phyloP scores from a whole-genome alignment of 2,113 vertebrate species.

The Archilochus colubris region DNA sequence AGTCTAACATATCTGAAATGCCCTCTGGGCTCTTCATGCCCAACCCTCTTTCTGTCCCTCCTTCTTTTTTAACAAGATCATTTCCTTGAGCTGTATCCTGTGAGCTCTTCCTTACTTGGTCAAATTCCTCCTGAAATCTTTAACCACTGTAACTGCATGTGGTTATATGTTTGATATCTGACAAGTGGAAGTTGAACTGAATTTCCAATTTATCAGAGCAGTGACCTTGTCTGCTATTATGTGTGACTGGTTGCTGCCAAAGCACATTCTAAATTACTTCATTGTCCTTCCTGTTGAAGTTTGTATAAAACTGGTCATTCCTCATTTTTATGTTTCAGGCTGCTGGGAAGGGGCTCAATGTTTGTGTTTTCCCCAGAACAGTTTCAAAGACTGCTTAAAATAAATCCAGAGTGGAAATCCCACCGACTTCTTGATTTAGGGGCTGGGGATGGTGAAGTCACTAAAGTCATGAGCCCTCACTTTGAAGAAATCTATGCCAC shows the following conservation, averaged over 20 bases:
- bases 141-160: constrained; percentile 13
- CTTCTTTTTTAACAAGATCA: not conserved
- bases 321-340: constrained; percentile 76
- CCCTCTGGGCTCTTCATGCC: not conserved
- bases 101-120: constrained; percentile 31
- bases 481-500: constrained; percentile 94
- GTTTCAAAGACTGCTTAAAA: constrained; percentile 88
- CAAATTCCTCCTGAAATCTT: constrained; percentile 30
- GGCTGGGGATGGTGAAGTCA: constrained; percentile 96
- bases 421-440: constrained; percentile 92
- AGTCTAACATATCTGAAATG: not conserved
- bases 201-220: constrained; percentile 17
- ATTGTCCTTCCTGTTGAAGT: not conserved
- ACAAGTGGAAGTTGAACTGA: constrained; percentile 15
- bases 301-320: constrained; percentile 3
- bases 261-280: not conserved
- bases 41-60: not conserved
- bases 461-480: constrained; percentile 91
- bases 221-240: not conserved
- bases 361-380: constrained; percentile 96
- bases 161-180: constrained; percentile 30
- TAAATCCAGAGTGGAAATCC: constrained; percentile 89
- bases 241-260: not conserved
- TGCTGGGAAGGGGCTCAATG: constrained; percentile 96
- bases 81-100: constrained; percentile 1